A percentile compares a stretch with the other conserved stretches of the same genome.
These are phyloP conservation scores for Erythrocercus mccallii DNA, from an alignment of 2,113 vertebrate species.

Conservation along the genomic window DNA sequence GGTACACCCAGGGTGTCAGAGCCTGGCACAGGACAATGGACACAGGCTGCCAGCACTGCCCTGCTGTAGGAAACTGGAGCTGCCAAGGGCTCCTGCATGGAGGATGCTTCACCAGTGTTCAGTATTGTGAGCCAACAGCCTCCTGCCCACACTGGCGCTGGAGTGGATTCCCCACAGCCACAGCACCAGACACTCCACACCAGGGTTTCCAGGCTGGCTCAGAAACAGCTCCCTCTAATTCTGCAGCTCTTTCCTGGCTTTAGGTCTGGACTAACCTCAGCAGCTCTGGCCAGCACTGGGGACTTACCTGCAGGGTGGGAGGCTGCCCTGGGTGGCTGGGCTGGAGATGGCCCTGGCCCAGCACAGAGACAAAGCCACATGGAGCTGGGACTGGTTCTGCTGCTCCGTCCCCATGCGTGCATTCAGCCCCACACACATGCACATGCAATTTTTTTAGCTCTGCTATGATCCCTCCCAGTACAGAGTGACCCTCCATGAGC, in stretches of 20 bases:
- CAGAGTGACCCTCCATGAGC: neutral
- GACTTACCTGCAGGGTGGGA: constrained; percentile 4
- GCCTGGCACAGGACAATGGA: neutral
- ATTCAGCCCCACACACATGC: neutral
- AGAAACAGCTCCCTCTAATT: neutral
- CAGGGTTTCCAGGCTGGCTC: neutral
- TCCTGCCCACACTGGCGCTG: fast-evolving
- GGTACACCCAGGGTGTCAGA: fast-evolving
- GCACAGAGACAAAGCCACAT: neutral
- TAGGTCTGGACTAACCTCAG: neutral
- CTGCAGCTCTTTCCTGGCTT: neutral
- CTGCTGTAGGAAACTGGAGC: neutral
- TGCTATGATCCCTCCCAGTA: neutral
- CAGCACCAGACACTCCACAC: fast-evolving
- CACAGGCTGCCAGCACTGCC: neutral
- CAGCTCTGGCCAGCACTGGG: neutral
- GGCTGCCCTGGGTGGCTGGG: neutral
- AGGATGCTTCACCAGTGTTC: neutral
- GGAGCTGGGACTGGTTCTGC: neutral
- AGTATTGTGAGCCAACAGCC: neutral
- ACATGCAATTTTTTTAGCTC: neutral
- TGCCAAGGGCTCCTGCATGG: neutral
- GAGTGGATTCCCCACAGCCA: neutral
- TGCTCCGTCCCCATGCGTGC: fast-evolving
- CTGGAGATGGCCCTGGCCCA: neutral